Evolutionary conservation across 2,888 invertebrate species (phyloP), one percentile per base, ranked within the genome.

Genomic region (Drosophila trichaetosa): DNA sequence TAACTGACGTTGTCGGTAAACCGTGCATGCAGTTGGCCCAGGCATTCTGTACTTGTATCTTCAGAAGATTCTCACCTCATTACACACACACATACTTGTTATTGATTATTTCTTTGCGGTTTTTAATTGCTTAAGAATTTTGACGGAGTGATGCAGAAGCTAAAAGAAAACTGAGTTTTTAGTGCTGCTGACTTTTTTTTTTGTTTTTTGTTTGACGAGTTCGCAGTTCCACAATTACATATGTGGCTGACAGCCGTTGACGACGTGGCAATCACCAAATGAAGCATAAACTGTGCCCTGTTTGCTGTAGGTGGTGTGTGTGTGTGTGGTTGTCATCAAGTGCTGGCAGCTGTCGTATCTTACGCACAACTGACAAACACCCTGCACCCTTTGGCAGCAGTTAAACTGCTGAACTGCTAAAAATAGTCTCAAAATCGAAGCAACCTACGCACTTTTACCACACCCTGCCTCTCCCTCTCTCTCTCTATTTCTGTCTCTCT

Each of bases 361-460:
- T 65, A 59, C 61, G 62, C 62, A 77, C 80, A 87, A 82, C 77
- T 71, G 65, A 36, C 52, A 46, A 29, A 56, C 33, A 31, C 13
- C 40, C 31, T 51, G 49, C 59, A 59, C 40, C 48, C 65, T 40
- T 57, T 33, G 33, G 18, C 31, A 11, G 34, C 51, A 46, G 48
- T 46, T 46, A 16, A 46, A 7, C 58, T 38, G 27, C 18, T 8
- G 21, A 24, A 31, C 11, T 40, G 52, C 75, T 87, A 84, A 75
- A 84, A 76, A 82, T 85, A 87, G 61, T 51, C 48, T 53, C 66
- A 80, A 82, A 79, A 76, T 82, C 70, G 85, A 79, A 78, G 69
- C 72, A 49, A 33, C 63, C 82, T 72, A 82, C 86, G 76, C 83
- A 77, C 60, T 66, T 52, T 64, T 53, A 0, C 42, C 51, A 54